Base-by-base conservation (phyloP, 2,888 invertebrate genomes). In the Esperia sulphurella region DNA sequence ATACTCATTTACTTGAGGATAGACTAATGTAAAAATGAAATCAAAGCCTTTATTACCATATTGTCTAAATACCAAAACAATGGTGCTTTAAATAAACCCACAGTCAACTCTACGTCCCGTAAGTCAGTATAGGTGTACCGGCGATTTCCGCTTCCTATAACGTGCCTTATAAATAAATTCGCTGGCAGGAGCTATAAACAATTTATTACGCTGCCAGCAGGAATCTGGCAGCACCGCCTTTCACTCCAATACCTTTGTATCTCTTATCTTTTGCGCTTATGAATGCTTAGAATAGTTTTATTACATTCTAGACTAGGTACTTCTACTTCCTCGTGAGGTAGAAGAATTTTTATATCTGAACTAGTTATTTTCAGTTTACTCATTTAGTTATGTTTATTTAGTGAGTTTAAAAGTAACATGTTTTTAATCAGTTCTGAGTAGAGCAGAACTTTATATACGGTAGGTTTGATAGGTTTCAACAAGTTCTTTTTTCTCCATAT, bases 171-270 rank as follows among this genome's bases (percentile, higher is more conserved):
- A 38, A 45, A 45, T 40, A 44, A 37, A 44, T 21, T 31, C 43
- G 14, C 43, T 8, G 29, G n/a, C 28, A 37, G 37, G 10, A 21
- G 13, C 31, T 13, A 43, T 31, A 7, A 33, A 33, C 46, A 12
- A 40, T 45, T 40, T 40, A 31, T 30, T 38, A 13, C 21, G 21
- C 3, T 10, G 3, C 14, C 14, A 39, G 10, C 39, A 39, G 39
- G 46, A 46, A 46, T 46, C 33, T 46, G 33, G 37, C 14, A 31
- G 12, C 21, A n/a, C 38, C 14, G 40, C 49, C 49, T 49, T 49
- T 49, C 49, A 49, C 46, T 49, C 31, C 14, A n/a, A n/a, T 21
- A 10, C n/a, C 40, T 21, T 41, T 46, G 14, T 33, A 43, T 43
- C 21, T 37, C 30, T 31, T 48, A 44, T 41, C 33, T 39, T n/a